Evolutionary conservation across 2,888 invertebrate species (phyloP).

Genomic region (Campoletis raptor): DNA sequence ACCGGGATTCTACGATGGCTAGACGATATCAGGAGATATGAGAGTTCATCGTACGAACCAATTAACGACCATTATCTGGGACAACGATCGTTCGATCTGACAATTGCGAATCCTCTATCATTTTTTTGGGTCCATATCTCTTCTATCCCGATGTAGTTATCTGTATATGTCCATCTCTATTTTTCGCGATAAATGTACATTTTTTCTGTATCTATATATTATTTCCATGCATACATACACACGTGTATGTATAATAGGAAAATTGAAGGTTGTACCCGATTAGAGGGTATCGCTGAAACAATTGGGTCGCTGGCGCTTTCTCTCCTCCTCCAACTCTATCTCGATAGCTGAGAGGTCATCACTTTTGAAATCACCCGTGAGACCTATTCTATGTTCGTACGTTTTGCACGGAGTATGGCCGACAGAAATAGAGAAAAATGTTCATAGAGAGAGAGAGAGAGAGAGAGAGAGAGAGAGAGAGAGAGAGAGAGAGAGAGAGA

Average conservation of each 20-base stretch:
- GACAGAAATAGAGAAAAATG: constrained; percentile 40
- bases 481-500: constrained; percentile 1
- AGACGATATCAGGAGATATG: constrained; percentile 58
- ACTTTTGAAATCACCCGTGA: constrained; percentile 71
- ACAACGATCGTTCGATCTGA: constrained; percentile 64
- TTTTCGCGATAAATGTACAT: not conserved
- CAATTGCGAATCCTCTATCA: constrained; percentile 57
- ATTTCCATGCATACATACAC: not conserved
- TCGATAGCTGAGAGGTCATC: constrained; percentile 65
- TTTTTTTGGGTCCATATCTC: not conserved
- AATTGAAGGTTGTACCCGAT: constrained; percentile 58
- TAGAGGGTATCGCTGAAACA: constrained; percentile 55
- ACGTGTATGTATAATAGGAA: not conserved
- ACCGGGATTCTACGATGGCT: constrained; percentile 18
- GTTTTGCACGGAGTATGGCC: constrained; percentile 35
- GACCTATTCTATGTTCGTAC: constrained; percentile 60
- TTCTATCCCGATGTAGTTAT: constrained; percentile 6
- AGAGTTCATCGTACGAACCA: constrained; percentile 63
- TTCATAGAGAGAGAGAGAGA: constrained; percentile 3
- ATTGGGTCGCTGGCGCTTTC: constrained; percentile 32
- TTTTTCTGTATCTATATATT: not conserved
- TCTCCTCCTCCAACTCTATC: constrained; percentile 27
- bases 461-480: not conserved
- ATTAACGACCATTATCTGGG: constrained; percentile 63
- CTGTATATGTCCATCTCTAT: constrained; percentile 17